Conservation (phyloP, 2,888 invertebrate genomes). For the Capitulum mitella region DNA sequence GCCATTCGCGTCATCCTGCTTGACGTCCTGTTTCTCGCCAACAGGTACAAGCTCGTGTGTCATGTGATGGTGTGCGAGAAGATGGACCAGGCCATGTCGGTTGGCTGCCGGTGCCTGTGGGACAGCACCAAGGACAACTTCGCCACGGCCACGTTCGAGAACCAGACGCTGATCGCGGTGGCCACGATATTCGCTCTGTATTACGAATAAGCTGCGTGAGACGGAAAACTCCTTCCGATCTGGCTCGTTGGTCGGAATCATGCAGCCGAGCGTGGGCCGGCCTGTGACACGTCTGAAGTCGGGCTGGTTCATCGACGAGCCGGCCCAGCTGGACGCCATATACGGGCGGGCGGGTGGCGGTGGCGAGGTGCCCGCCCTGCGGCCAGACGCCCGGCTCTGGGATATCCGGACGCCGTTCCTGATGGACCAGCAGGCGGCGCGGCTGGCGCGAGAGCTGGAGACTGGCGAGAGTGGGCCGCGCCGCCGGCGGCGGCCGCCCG, state of each 20-base stretch:
- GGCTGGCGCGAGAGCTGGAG: not conserved
- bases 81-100: not conserved
- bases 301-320: conserved; percentile 1
- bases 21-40: no score
- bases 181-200: not conserved
- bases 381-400: not conserved
- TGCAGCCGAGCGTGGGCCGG: not conserved
- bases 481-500: not conserved
- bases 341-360: not conserved
- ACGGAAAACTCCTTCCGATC: no score
- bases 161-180: not conserved
- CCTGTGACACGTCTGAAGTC: not conserved
- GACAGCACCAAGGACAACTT: conserved; percentile 11
- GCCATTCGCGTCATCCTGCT: no score
- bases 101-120: conserved; percentile 1
- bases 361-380: not conserved
- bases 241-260: no score
- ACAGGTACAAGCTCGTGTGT: not conserved
- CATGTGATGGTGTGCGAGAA: not conserved
- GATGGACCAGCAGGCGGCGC: conserved; percentile 24
- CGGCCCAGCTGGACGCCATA: not conserved
- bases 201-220: not conserved
- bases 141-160: conserved; percentile 14
- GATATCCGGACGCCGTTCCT: not conserved
- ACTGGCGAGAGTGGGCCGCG: not conserved